Evolutionary conservation across 2,113 vertebrate species (phyloP).

Genomic region (Corynorhinus townsendii): DNA sequence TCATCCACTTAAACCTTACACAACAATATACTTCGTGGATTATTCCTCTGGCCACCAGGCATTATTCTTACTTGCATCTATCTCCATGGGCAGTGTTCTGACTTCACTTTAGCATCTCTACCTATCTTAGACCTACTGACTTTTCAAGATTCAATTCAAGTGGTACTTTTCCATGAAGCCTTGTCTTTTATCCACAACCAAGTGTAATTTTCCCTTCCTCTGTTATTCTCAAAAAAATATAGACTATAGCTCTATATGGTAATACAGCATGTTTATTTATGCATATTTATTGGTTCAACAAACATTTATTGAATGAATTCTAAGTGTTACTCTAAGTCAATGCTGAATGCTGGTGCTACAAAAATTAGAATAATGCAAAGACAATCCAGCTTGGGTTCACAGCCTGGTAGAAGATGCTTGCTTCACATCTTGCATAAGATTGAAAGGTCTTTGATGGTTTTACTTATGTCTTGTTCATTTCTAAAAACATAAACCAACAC

Average conservation of each 20-base stretch:
- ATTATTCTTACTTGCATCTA: background rate
- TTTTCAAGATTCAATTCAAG: constrained; percentile 14
- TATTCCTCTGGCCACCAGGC: background rate
- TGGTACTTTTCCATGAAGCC: background rate
- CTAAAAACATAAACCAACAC: background rate
- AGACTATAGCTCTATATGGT: background rate
- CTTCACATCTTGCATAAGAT: background rate
- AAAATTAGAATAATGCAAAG: background rate
- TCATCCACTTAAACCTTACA: background rate
- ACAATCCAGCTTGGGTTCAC: background rate
- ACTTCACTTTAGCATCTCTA: background rate
- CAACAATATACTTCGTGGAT: background rate
- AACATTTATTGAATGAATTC: background rate
- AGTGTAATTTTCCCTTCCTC: background rate
- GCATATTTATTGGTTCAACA: background rate
- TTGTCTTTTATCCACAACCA: background rate
- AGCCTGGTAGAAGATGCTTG: background rate
- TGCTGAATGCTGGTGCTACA: background rate
- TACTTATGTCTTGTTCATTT: background rate
- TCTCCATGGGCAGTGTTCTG: background rate
- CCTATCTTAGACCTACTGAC: background rate
- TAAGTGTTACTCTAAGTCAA: background rate
- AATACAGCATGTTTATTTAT: background rate
- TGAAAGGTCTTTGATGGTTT: background rate
- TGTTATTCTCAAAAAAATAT: background rate